Evolutionary conservation across 2,113 vertebrate genomes (phyloP).

Genomic region (Opisthocomus hoazin): DNA sequence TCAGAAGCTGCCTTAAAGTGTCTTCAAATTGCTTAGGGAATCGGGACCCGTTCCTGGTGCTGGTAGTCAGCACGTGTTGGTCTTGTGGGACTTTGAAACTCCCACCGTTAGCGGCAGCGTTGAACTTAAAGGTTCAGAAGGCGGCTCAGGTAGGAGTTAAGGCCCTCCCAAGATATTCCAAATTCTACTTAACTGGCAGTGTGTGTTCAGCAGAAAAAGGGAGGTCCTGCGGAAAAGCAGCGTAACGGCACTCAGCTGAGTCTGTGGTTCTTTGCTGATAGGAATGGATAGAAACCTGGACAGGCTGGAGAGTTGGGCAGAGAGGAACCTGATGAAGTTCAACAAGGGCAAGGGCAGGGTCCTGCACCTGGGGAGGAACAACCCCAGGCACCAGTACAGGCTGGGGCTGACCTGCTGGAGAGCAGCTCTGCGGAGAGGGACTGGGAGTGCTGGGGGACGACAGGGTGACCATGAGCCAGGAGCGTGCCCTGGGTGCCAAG

Average conservation of each 20-base stretch:
- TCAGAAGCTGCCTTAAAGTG: not conserved
- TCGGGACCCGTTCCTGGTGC: too few species aligned
- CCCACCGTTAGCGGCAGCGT: rapidly evolving
- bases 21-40: rapidly evolving
- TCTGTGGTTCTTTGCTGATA: not conserved
- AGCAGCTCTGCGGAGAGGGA: too few species aligned
- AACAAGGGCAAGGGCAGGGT: too few species aligned
- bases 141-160: not conserved
- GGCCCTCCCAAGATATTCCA: not conserved
- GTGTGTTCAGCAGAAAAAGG: not conserved
- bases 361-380: too few species aligned
- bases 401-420: too few species aligned
- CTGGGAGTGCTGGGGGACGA: too few species aligned
- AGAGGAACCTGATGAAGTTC: too few species aligned
- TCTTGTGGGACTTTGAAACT: not conserved
- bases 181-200: not conserved
- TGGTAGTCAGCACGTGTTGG: rapidly evolving
- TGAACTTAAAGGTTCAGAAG: not conserved
- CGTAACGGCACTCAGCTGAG: not conserved
- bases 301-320: too few species aligned
- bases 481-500: too few species aligned
- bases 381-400: too few species aligned
- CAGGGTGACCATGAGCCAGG: too few species aligned
- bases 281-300: too few species aligned
- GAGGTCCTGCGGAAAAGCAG: not conserved